Percentiles rank a stretch among this genome's conserved stretches.
These are phyloP conservation scores for Crypturellus tataupa DNA, from an alignment of 2,797 vertebrate species.

Conservation along the genomic window DNA sequence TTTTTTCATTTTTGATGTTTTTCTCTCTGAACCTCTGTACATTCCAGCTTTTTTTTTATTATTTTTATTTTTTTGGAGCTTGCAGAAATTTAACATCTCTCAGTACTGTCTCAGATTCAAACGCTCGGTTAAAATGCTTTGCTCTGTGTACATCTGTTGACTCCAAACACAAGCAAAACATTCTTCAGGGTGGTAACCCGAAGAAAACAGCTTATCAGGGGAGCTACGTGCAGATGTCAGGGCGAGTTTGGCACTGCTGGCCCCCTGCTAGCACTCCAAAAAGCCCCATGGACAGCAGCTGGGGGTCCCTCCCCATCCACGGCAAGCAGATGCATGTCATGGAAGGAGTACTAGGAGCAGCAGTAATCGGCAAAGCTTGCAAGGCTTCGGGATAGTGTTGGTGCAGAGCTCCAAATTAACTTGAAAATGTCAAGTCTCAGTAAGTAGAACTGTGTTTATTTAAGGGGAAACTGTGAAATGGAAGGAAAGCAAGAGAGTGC, in stretches of 20 bases:
- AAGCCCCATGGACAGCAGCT: not conserved
- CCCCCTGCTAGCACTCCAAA: slow-evolving; percentile 21
- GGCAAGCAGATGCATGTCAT: slow-evolving; percentile 33
- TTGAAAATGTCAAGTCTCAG: not conserved
- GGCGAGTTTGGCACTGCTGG: not conserved
- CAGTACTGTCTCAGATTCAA: not conserved
- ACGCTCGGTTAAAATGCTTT: not conserved
- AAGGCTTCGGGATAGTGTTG: not conserved
- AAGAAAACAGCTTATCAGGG: not conserved
- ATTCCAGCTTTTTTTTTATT: rapidly evolving
- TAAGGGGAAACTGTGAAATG: not conserved
- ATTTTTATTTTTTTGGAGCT: not conserved
- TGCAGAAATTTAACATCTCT: not conserved
- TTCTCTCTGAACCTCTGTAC: not conserved
- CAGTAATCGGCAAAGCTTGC: slow-evolving; percentile 19
- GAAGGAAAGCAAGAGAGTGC: not conserved
- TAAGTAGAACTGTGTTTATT: not conserved
- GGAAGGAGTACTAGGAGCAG: slow-evolving; percentile 3
- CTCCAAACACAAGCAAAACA: slow-evolving; percentile 11
- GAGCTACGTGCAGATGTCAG: slow-evolving; percentile 32
- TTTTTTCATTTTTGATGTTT: not conserved
- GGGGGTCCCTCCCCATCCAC: not conserved
- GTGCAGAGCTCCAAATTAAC: not conserved
- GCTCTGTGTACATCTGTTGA: not conserved
- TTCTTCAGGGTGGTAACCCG: slow-evolving; percentile 13